Base-by-base conservation (phyloP, 2,113 vertebrate species). In the Dasypus novemcinctus region DNA sequence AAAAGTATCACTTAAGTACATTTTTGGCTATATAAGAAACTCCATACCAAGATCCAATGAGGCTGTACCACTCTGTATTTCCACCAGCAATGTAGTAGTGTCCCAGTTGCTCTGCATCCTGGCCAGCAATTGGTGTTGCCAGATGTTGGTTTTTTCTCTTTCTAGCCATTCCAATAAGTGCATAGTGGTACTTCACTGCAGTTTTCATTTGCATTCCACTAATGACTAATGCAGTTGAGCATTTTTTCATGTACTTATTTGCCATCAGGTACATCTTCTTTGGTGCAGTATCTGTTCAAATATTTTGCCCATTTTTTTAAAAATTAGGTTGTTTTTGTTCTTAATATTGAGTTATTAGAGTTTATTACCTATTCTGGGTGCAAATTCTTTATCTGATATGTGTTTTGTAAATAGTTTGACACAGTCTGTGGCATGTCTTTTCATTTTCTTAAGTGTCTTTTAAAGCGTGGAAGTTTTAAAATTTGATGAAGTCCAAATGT, bases 21-120 rank as follows among this genome's bases (percentile, higher is more conserved):
- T 61, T n/a, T 52, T 81, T 79, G 87, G 84, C 81, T 79, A 88
- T 64, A 33, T 52, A 87, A 97, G 92, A 86, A 75, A 57, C 74
- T 66, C 54, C 54, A 81, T 74, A 81, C 12, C 2, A 88, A 12
- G 31, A 74, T 3, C 9, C 33, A 11, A 82, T 76, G 54, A 36
- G 46, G 38, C 23, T 43, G 9, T 4, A 52, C 29, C n/a, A 18
- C 59, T 66, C 20, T 57, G 29, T 20, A 76, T 41, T 68, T 36
- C 57, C 10, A 63, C 5, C 36, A 87, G 38, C 31, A 71, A 59
- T 41, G 31, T 27, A 2, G 29, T 41, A 15, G 4, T 10, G 4
- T 36, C 38, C 57, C 21, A 41, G 27, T 10, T 33, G 23, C 29
- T 8, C 46, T 43, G 27, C 7, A 38, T 6, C 31, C 71, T 59